Base-by-base conservation (phyloP, 2,113 vertebrate genomes). In the Leiothrix lutea region DNA sequence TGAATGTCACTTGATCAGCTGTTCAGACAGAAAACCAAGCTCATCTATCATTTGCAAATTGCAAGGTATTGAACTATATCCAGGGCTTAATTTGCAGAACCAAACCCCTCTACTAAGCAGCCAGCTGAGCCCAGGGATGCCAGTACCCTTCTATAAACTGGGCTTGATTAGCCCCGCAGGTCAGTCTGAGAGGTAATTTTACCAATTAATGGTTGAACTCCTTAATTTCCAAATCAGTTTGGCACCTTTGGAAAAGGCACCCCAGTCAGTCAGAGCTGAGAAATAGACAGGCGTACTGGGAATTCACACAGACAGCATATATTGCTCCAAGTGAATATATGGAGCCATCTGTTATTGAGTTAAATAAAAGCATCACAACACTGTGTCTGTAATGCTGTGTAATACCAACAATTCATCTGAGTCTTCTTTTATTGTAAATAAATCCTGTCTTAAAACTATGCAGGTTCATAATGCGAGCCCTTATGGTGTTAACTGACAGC, bases 1-100 rank as follows among this genome's bases (percentile, higher is more conserved):
- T 65, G 62, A 75, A 72, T 85, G 81, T 85, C 74, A 85, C 23
- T 94, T 36, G 67, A 40, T 74, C 54, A 40, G n/a, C 44, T 78
- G 67, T 87, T 65, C 91, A 72, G 47, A 51, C 62, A 31, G 80
- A 91, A 95, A 89, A 61, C 44, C 18, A 35, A 82, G 33, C 54
- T 80, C 35, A 81, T 94, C 69, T 64, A 75, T 91, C 71, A 77
- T 51, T 85, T 82, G 21, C 0, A 0, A 91, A 85, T 53, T 79
- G 35, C 66, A 74, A 85, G 31, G 31, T 64, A 44, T n/a, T 64
- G 48, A 94, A 69, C 75, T 90, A n/a, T 51, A 81, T 58, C 61
- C 56, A 87, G 36, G 57, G 28, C 53, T 13, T 67, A 61, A 72
- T 95, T 61, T 90, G n/a, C 58, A 88, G 66, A 77, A 35, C 44